phyloP scores from a whole-genome alignment of 2,888 invertebrate genomes.

The Cerastoderma edule region DNA sequence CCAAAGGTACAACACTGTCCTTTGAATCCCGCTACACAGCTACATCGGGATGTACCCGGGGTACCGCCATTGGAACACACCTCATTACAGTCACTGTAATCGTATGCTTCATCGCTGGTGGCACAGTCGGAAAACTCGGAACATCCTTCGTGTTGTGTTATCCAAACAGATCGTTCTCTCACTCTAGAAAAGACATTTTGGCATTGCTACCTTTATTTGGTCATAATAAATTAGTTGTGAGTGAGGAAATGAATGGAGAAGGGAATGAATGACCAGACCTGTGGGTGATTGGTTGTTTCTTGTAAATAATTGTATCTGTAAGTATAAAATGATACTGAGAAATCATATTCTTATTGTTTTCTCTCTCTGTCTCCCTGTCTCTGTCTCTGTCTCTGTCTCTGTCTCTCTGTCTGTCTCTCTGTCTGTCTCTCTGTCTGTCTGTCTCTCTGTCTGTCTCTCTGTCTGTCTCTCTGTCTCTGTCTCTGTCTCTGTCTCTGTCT shows the following conservation, averaged over 20 bases:
- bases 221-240: too few species aligned
- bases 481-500: neutral
- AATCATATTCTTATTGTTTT: too few species aligned
- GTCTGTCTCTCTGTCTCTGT: slow-evolving; percentile 1
- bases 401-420: neutral
- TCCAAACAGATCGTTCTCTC: too few species aligned
- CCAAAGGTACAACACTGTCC: slow-evolving; percentile 34
- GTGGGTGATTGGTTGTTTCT: too few species aligned
- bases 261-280: too few species aligned
- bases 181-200: too few species aligned
- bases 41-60: slow-evolving; percentile 15
- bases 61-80: slow-evolving; percentile 35
- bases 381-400: too few species aligned
- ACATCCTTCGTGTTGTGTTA: slow-evolving; percentile 33
- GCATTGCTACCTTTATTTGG: too few species aligned
- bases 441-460: neutral
- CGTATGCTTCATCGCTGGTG: slow-evolving; percentile 24
- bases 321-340: too few species aligned
- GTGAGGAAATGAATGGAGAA: too few species aligned
- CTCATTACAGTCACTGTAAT: slow-evolving; percentile 29
- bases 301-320: too few species aligned
- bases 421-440: slow-evolving; percentile 1
- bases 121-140: slow-evolving; percentile 38
- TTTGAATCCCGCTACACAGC: slow-evolving; percentile 29
- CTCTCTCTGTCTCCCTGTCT: too few species aligned